Evolutionary conservation across 92 coral and sea anemone genomes (phyloP).

Genomic region (Palythoa heliodiscus): DNA sequence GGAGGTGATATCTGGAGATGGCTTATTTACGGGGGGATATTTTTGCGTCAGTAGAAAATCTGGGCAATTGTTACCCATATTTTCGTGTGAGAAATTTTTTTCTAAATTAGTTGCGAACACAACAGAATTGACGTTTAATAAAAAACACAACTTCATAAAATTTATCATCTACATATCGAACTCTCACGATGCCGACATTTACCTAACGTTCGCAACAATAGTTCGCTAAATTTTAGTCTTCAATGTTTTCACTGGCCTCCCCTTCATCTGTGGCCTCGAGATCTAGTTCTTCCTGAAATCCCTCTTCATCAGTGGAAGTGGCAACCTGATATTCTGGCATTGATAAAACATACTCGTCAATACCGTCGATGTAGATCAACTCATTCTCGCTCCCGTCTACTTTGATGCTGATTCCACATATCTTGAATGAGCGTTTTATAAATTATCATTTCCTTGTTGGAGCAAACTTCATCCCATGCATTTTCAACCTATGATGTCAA

Average conservation of each 20-base stretch:
- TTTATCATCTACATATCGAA: too few species aligned
- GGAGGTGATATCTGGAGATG: too few species aligned
- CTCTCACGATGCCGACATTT: background rate
- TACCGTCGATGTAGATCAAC: constrained; percentile 29
- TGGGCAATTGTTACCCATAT: too few species aligned
- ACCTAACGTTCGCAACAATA: too few species aligned
- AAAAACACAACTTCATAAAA: too few species aligned
- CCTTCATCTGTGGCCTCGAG: constrained; percentile 7
- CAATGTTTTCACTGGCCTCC: background rate
- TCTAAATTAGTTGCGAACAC: background rate
- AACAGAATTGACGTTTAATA: too few species aligned
- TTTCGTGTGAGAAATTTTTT: too few species aligned
- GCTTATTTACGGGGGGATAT: too few species aligned
- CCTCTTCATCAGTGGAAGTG: constrained; percentile 29
- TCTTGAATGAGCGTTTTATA: constrained; percentile 38
- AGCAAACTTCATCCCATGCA: constrained; percentile 45
- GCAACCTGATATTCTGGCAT: constrained; percentile 36
- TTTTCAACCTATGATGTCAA: constrained; percentile 44
- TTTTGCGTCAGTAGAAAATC: too few species aligned
- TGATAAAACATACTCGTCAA: constrained; percentile 35
- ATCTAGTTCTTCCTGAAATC: background rate
- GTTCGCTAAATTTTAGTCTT: too few species aligned
- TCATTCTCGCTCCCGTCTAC: constrained; percentile 9
- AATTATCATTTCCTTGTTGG: constrained; percentile 33
- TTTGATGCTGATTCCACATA: constrained; percentile 37